Conservation (phyloP, 1,140 invertebrate genomes). For the Cydia fagiglandana region DNA sequence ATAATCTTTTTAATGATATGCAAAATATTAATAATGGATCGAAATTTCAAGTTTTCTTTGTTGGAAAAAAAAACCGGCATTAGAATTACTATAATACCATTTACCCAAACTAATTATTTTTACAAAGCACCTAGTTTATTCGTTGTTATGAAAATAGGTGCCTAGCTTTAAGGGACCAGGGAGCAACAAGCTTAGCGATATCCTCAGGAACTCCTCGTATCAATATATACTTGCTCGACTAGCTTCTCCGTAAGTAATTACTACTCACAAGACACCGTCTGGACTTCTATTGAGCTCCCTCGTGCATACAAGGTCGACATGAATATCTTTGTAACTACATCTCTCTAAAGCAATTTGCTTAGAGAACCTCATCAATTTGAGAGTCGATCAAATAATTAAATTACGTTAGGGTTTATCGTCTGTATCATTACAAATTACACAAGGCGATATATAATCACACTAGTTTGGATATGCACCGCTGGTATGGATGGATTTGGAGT, state of each 20-base stretch:
- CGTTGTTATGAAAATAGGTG: not conserved
- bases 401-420: not conserved
- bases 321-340: constrained; percentile 14
- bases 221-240: constrained; percentile 14
- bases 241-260: constrained; percentile 27
- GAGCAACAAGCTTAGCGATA: not conserved
- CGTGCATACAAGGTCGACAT: constrained; percentile 10
- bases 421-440: not conserved
- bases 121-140: not conserved
- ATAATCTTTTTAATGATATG: not conserved
- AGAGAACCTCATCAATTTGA: constrained; percentile 5
- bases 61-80: not conserved
- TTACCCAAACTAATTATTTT: not conserved
- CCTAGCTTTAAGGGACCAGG: not conserved
- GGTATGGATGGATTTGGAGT: constrained; percentile 70
- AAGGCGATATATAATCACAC: constrained; percentile 38
- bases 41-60: not conserved
- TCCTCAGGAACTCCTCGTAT: not conserved
- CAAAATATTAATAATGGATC: not conserved
- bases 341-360: constrained; percentile 7
- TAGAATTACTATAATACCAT: not conserved
- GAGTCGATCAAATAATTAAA: constrained; percentile 12
- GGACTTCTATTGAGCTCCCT: constrained; percentile 17
- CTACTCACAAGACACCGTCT: constrained; percentile 26
- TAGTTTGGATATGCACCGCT: constrained; percentile 76